A percentile compares a stretch with the other conserved stretches of the same genome.
phyloP scores from a whole-genome alignment of 2,113 vertebrate species.

The Apteryx owenii region DNA sequence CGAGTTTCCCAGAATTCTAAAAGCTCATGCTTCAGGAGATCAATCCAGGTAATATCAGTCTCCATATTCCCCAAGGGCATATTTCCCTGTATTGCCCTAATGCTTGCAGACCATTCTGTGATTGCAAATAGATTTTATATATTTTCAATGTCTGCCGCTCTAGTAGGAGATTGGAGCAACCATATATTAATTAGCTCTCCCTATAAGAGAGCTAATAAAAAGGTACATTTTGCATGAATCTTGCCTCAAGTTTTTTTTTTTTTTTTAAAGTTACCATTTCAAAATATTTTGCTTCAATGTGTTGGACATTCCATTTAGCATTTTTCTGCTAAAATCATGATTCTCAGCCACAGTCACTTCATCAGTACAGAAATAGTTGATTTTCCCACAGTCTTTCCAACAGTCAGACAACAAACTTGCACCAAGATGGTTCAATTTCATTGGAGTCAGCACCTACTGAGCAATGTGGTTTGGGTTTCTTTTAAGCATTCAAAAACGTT shows the following conservation, averaged over 20 bases:
- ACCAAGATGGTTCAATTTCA: conserved; percentile 33
- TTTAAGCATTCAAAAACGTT: neutral
- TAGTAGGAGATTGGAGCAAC: neutral
- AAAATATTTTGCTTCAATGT: conserved; percentile 2
- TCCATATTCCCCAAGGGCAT: neutral
- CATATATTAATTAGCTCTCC: neutral
- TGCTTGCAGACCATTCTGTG: neutral
- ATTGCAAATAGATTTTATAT: neutral
- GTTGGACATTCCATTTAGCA: neutral
- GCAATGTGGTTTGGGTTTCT: conserved; percentile 39
- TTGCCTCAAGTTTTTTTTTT: neutral
- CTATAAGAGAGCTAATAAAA: neutral
- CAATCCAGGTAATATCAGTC: neutral
- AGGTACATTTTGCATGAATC: neutral
- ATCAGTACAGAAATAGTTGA: conserved; percentile 4
- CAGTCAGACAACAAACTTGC: conserved; percentile 15
- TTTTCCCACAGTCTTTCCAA: conserved; percentile 48
- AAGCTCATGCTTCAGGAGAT: neutral
- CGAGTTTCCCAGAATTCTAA: neutral
- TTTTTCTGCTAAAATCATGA: conserved; percentile 18
- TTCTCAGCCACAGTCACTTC: conserved; percentile 53
- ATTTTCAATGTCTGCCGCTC: neutral
- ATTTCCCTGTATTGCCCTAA: neutral
- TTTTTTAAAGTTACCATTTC: neutral
- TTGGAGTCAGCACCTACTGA: conserved; percentile 55